Percentiles rank a stretch among this genome's conserved stretches.
These are phyloP conservation scores for Cygnus buccinator DNA, from an alignment of 2,113 vertebrate species.

Conservation along the genomic window DNA sequence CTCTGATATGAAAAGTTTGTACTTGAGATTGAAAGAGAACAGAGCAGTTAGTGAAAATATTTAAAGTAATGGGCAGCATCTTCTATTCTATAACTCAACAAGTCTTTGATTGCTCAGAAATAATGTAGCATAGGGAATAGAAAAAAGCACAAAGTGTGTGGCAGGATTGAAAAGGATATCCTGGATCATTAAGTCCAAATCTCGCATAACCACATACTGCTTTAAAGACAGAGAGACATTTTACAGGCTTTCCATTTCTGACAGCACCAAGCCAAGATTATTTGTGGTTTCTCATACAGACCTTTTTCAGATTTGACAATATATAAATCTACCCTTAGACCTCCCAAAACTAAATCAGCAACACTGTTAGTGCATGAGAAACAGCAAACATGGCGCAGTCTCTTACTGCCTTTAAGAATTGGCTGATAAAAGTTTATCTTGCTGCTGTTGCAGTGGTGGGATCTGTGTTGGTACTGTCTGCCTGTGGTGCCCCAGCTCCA, in stretches of 20 bases:
- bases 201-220: background rate
- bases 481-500: background rate
- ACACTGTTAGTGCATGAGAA: background rate
- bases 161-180: background rate
- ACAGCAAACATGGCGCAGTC: background rate
- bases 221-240: background rate
- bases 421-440: background rate
- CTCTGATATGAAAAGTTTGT: background rate
- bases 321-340: background rate
- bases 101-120: background rate
- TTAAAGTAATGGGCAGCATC: background rate
- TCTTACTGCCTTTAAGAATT: background rate
- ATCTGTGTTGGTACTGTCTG: background rate
- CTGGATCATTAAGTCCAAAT: background rate
- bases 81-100: background rate
- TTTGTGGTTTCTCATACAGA: background rate
- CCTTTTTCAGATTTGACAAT: background rate
- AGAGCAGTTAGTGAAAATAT: background rate
- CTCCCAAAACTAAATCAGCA: background rate
- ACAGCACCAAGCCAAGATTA: background rate
- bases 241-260: background rate
- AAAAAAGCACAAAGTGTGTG: background rate
- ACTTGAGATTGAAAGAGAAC: background rate
- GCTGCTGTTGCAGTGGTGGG: background rate
- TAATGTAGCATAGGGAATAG: background rate